Conservation (phyloP, 2,113 vertebrate species). For the Xerus inauris region DNA sequence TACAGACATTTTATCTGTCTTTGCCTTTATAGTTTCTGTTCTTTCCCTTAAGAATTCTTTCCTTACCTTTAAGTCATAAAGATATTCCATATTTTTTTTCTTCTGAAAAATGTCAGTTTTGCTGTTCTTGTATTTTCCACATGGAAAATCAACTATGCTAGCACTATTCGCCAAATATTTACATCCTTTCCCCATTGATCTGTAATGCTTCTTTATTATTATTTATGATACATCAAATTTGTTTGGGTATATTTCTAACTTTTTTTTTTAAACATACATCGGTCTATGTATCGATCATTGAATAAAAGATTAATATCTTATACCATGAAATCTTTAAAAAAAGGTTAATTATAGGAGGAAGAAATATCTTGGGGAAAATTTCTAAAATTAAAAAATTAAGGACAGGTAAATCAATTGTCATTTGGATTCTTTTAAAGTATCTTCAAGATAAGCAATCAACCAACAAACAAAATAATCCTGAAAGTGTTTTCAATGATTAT, state of each 20-base stretch:
- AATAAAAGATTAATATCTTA: not conserved
- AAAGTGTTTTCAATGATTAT: not conserved
- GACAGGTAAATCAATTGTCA: not conserved
- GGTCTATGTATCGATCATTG: not conserved
- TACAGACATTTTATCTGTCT: not conserved
- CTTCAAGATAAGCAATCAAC: not conserved
- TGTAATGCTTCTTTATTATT: not conserved
- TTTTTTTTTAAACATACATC: not conserved
- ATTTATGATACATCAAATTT: not conserved
- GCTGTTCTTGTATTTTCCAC: not conserved
- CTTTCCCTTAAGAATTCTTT: slow-evolving; percentile 34
- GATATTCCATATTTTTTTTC: not conserved
- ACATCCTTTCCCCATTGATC: not conserved
- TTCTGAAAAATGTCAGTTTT: not conserved
- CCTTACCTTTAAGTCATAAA: not conserved
- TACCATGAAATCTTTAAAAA: not conserved
- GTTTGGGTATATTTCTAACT: not conserved
- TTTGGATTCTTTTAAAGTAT: not conserved
- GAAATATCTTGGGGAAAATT: not conserved
- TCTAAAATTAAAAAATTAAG: not conserved
- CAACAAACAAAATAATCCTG: not conserved
- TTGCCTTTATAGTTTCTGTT: not conserved
- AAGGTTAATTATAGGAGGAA: not conserved
- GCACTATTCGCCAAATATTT: slow-evolving; percentile 2
- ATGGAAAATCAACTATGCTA: not conserved